Conservation (phyloP, 2,888 invertebrate genomes). For the Anthophora plumipes region DNA sequence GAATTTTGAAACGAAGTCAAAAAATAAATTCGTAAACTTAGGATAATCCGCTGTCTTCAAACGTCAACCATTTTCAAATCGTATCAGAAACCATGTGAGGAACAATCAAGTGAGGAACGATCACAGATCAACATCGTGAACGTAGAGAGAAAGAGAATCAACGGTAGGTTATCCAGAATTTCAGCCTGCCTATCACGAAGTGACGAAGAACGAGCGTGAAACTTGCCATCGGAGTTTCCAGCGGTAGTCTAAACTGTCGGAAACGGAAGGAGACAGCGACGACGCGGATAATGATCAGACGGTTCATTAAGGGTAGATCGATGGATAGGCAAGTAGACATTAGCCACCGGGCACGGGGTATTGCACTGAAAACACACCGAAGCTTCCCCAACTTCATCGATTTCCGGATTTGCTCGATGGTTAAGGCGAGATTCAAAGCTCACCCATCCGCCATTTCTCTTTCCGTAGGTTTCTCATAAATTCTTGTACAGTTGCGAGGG, state of each 20-base stretch:
- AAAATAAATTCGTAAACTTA: no score
- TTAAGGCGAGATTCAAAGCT: slow-evolving; percentile 59
- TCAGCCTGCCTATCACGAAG: not conserved
- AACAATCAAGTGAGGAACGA: no score
- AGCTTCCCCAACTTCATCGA: slow-evolving; percentile 52
- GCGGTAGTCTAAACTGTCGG: slow-evolving; percentile 20
- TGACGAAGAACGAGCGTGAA: not conserved
- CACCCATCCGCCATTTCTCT: slow-evolving; percentile 32
- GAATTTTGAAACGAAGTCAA: no score
- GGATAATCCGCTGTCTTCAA: no score
- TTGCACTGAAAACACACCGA: slow-evolving; percentile 38
- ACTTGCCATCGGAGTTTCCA: slow-evolving; percentile 27
- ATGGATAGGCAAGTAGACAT: slow-evolving; percentile 56
- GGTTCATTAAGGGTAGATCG: slow-evolving; percentile 65
- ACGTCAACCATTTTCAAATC: no score
- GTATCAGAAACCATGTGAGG: no score
- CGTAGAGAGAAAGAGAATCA: not conserved
- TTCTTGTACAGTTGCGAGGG: slow-evolving; percentile 37
- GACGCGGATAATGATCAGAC: slow-evolving; percentile 59
- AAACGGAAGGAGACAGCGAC: slow-evolving; percentile 49
- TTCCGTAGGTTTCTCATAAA: slow-evolving; percentile 51
- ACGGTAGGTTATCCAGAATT: not conserved
- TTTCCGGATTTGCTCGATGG: slow-evolving; percentile 58
- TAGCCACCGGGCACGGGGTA: slow-evolving; percentile 46
- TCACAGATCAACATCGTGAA: not conserved